A percentile compares a stretch with the other conserved stretches of the same genome.
Evolutionary conservation across 2,888 invertebrate species (phyloP).

Genomic region (Tipula unca): DNA sequence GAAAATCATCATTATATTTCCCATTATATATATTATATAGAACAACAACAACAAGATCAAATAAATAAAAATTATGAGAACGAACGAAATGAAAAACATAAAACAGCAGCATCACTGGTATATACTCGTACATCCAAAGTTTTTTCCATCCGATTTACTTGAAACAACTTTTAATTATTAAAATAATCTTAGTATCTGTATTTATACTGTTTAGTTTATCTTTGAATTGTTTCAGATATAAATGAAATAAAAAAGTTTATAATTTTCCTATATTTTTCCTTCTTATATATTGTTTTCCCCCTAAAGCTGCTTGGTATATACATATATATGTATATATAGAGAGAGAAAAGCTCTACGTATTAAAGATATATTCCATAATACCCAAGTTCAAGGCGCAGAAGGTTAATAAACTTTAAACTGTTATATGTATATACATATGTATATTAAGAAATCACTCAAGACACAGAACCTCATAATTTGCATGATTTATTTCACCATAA

Average conservation of each 20-base stretch:
- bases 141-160: neutral
- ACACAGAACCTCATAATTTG: neutral
- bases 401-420: neutral
- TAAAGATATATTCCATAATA: neutral
- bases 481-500: neutral
- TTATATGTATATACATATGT: no score
- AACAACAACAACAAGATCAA: neutral
- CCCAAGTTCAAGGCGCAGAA: neutral
- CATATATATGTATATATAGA: neutral
- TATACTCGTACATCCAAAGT: no score
- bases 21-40: neutral
- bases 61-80: neutral
- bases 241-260: neutral
- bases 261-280: neutral
- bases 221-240: neutral
- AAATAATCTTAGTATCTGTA: neutral
- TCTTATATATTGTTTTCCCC: neutral
- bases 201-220: neutral
- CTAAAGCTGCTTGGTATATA: neutral
- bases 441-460: neutral
- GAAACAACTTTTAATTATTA: constrained; percentile 8
- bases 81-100: neutral
- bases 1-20: neutral
- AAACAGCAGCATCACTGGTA: neutral
- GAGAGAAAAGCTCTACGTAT: neutral